Evolutionary conservation across 2,113 vertebrate genomes (phyloP).

Genomic region (Sardina pilchardus): DNA sequence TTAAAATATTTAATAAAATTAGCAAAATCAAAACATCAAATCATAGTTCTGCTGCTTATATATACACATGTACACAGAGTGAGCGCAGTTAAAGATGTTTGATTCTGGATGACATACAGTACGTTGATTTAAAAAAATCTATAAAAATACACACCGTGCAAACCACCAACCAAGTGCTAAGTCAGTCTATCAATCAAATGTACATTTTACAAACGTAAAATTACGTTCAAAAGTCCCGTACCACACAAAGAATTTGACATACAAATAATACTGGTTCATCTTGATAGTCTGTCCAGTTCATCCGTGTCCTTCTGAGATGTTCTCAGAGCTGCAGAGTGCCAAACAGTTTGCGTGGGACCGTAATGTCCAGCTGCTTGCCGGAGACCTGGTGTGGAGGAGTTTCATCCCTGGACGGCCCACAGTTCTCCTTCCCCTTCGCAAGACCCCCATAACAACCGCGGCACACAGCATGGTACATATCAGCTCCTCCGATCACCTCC

Average conservation of each 20-base stretch:
- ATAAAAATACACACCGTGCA: background rate
- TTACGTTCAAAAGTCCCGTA: background rate
- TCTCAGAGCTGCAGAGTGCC: constrained; percentile 65
- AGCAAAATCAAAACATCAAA: background rate
- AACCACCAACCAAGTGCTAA: background rate
- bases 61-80: background rate
- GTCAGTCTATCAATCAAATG: background rate
- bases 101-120: background rate
- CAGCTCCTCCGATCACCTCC: constrained; percentile 92
- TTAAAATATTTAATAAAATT: constrained; percentile 8
- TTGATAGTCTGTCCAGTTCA: background rate
- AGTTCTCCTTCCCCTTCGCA: constrained; percentile 75
- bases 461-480: constrained; percentile 93
- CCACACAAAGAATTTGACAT: background rate
- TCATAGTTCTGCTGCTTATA: background rate
- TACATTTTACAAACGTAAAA: background rate
- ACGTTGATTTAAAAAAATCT: background rate
- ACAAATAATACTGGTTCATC: background rate
- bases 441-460: constrained; percentile 82
- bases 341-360: constrained; percentile 72
- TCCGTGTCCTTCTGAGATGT: background rate
- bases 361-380: constrained; percentile 52
- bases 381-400: constrained; percentile 46
- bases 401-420: constrained; percentile 48
- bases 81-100: background rate